Conservation (phyloP, 2,888 invertebrate genomes). For the Lampropteryx suffumata region DNA sequence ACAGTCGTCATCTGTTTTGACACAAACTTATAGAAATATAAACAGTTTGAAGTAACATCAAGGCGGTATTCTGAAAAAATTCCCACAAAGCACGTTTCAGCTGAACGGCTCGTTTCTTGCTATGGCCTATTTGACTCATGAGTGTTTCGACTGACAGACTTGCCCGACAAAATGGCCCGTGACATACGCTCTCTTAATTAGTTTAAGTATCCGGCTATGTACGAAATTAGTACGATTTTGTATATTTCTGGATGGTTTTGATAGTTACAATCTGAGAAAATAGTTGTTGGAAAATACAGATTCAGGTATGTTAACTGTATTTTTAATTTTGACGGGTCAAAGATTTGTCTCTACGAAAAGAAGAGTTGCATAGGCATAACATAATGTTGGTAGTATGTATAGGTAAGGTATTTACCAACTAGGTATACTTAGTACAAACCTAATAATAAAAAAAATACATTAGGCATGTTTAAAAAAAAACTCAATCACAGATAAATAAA, state of each 20-base stretch:
- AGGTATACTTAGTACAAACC: too few species aligned
- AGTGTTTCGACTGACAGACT: slow-evolving; percentile 47
- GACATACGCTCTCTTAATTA: slow-evolving; percentile 72
- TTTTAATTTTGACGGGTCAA: too few species aligned
- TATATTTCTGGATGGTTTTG: slow-evolving; percentile 22
- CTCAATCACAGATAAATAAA: slow-evolving; percentile 7
- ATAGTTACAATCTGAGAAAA: slow-evolving; percentile 18
- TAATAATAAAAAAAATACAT: neutral
- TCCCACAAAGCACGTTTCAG: slow-evolving; percentile 50
- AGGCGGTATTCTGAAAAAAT: slow-evolving; percentile 59
- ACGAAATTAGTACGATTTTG: slow-evolving; percentile 37
- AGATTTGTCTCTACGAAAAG: too few species aligned
- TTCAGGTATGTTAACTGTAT: too few species aligned
- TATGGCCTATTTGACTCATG: slow-evolving; percentile 60
- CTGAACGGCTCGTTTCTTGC: slow-evolving; percentile 65
- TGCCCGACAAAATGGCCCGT: slow-evolving; percentile 61
- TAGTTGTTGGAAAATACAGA: neutral
- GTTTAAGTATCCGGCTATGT: slow-evolving; percentile 71
- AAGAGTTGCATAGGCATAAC: too few species aligned
- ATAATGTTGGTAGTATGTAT: too few species aligned
- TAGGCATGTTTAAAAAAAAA: slow-evolving; percentile 2
- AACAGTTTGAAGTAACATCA: slow-evolving; percentile 33
- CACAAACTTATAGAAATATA: slow-evolving; percentile 29
- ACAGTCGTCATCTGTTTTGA: slow-evolving; percentile 33
- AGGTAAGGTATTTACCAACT: too few species aligned